Conservation (phyloP, 2,797 vertebrate genomes). For the Tympanoctomys barrerae region DNA sequence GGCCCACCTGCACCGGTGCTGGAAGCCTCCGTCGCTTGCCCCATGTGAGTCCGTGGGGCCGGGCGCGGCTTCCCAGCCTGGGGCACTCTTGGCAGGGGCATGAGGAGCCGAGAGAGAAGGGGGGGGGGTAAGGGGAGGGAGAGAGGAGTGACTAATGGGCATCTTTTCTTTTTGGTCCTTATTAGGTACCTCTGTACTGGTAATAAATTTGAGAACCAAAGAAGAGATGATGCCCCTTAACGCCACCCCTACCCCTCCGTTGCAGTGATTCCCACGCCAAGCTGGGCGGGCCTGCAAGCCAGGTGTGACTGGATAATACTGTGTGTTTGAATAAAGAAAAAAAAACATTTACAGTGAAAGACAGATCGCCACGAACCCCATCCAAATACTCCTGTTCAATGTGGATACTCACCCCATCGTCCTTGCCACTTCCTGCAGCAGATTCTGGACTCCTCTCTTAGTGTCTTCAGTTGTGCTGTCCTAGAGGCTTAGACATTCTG, state of each 20-base stretch:
- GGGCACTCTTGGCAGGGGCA: accelerated
- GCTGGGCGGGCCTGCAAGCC: neutral
- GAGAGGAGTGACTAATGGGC: neutral
- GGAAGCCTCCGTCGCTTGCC: accelerated
- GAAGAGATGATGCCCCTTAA: neutral
- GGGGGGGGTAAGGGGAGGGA: neutral
- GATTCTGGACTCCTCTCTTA: too few species aligned
- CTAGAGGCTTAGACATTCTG: too few species aligned
- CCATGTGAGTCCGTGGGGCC: accelerated
- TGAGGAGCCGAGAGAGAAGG: too few species aligned
- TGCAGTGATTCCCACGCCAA: neutral
- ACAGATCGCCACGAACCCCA: neutral
- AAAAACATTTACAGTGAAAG: neutral
- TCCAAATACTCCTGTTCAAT: neutral
- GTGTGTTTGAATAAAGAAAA: neutral
- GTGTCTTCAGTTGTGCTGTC: too few species aligned
- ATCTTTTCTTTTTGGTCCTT: neutral
- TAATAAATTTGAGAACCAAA: neutral
- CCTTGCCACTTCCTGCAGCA: too few species aligned
- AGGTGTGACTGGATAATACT: neutral
- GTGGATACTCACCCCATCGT: neutral
- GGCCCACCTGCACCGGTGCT: neutral
- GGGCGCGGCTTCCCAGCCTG: neutral
- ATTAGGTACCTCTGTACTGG: neutral
- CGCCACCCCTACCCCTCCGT: neutral